Conservation (phyloP, 2,113 vertebrate species). For the Glareola pratincola region DNA sequence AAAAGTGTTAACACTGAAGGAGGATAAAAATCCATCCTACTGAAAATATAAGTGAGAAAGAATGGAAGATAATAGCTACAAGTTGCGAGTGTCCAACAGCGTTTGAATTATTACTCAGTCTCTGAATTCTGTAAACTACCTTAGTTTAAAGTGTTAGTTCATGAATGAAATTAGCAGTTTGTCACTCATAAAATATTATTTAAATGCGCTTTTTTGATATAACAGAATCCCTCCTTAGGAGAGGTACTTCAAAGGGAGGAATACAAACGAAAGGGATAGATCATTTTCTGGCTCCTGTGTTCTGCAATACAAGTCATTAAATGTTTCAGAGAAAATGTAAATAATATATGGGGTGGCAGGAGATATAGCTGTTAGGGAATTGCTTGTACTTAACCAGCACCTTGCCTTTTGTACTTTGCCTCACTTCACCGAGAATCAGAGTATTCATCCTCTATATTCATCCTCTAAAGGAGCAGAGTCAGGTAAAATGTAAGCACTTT, state of each 20-base stretch:
- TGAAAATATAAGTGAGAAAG: not conserved
- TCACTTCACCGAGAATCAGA: not conserved
- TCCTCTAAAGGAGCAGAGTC: not conserved
- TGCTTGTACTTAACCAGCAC: not conserved
- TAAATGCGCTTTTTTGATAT: not conserved
- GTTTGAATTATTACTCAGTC: not conserved
- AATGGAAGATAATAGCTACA: not conserved
- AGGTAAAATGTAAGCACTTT: not conserved
- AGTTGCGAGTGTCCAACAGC: not conserved
- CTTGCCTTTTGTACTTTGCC: not conserved
- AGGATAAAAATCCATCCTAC: not conserved
- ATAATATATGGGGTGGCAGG: not conserved
- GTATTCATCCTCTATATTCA: not conserved
- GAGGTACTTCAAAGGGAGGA: not conserved
- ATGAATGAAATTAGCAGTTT: conserved; percentile 15
- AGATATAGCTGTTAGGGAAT: not conserved
- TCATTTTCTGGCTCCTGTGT: not conserved
- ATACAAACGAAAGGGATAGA: not conserved
- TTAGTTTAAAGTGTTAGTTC: conserved; percentile 5
- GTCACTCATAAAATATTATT: not conserved
- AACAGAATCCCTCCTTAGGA: not conserved
- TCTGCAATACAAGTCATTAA: not conserved
- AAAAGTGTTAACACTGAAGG: not conserved
- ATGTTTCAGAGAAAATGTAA: not conserved
- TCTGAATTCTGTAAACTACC: not conserved